A percentile compares a stretch with the other conserved stretches of the same genome.
phyloP scores from a whole-genome alignment of 2,113 vertebrate genomes.

The Corythoichthys haematopterus region DNA sequence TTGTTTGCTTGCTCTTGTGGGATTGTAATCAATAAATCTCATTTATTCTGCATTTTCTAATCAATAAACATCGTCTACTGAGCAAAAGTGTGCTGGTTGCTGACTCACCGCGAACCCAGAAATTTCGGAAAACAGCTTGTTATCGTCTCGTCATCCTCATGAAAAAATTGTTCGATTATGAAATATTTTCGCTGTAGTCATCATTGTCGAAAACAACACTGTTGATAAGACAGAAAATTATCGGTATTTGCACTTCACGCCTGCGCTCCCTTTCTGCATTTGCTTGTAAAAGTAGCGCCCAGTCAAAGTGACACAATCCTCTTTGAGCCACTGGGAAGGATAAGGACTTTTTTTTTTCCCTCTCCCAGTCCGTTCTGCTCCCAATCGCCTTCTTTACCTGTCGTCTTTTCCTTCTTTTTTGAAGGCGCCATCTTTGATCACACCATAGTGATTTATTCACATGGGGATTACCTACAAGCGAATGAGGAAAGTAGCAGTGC shows the following conservation, averaged over 20 bases:
- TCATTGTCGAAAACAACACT: too few relatives aligned
- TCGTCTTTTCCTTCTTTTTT: slow-evolving; percentile 2
- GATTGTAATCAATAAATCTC: too few relatives aligned
- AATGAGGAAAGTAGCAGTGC: background rate
- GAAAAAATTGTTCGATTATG: too few relatives aligned
- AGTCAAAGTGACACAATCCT: slow-evolving; percentile 3
- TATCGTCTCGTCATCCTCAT: too few relatives aligned
- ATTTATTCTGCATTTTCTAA: too few relatives aligned
- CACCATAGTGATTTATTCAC: background rate
- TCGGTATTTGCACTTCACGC: background rate
- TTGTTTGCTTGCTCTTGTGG: too few relatives aligned
- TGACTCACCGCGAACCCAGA: too few relatives aligned
- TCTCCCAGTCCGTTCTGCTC: background rate
- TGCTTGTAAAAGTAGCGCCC: background rate
- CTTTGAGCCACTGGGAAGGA: background rate
- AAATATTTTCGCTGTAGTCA: too few relatives aligned
- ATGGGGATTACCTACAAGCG: background rate
- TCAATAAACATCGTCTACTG: too few relatives aligned
- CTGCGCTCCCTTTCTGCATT: background rate
- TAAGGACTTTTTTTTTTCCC: background rate
- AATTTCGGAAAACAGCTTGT: too few relatives aligned
- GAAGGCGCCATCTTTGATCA: slow-evolving; percentile 1
- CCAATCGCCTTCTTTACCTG: background rate
- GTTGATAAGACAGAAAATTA: too few relatives aligned
- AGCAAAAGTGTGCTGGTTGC: too few relatives aligned